Conservation (phyloP, 2,113 vertebrate species). For the Siniperca chuatsi region DNA sequence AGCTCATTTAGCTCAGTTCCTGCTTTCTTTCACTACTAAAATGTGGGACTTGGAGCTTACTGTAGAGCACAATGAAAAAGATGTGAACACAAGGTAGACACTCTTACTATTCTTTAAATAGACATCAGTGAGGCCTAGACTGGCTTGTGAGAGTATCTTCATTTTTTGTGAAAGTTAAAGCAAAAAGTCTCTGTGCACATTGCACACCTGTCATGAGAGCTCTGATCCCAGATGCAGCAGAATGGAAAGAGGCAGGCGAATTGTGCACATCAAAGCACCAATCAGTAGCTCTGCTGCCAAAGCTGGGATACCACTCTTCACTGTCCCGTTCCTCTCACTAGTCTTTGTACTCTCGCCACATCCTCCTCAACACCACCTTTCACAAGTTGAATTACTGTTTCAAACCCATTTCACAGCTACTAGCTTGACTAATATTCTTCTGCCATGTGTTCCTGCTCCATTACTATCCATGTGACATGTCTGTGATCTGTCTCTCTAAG, state of each 20-base stretch:
- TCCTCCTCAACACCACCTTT: conserved; percentile 52
- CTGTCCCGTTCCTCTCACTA: conserved; percentile 52
- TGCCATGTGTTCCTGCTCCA: conserved; percentile 56
- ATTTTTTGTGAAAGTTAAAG: conserved; percentile 17
- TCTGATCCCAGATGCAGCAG: conserved; percentile 59
- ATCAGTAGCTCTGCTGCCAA: conserved; percentile 72
- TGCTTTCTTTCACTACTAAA: conserved; percentile 22
- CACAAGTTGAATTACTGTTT: conserved; percentile 67
- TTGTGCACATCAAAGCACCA: conserved; percentile 79
- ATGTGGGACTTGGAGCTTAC: conserved; percentile 4
- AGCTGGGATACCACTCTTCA: conserved; percentile 68
- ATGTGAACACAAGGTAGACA: conserved; percentile 20
- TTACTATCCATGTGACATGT: conserved; percentile 54
- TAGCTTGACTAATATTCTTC: conserved; percentile 75
- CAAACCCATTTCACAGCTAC: conserved; percentile 79
- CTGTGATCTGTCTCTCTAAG: conserved; percentile 61
- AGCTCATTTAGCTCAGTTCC: conserved; percentile 19
- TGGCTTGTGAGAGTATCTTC: conserved; percentile 28
- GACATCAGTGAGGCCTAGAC: conserved; percentile 12
- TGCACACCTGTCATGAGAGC: conserved; percentile 60
- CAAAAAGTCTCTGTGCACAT: conserved; percentile 43
- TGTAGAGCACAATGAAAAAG: conserved; percentile 7
- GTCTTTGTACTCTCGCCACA: conserved; percentile 61
- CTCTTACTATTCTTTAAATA: conserved; percentile 38
- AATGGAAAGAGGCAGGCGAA: conserved; percentile 63